Base-by-base conservation (phyloP, 2,888 invertebrate genomes). In the Cheilosia vernalis region DNA sequence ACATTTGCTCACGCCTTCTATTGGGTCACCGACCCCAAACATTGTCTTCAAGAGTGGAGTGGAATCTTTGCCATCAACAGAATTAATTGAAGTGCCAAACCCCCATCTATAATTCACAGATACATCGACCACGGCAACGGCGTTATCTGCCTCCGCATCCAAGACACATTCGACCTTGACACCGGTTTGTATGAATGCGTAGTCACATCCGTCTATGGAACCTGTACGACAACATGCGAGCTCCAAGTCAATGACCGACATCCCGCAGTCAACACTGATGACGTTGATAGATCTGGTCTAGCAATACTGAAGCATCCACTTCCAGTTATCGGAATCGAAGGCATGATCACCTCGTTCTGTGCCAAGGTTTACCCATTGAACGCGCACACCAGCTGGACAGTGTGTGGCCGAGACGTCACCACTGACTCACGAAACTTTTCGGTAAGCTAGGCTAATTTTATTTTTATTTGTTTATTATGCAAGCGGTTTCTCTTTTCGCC, bases 141-240 rank as follows among this genome's bases (percentile, higher is more conserved):
- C 0, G 91, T 93, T 17, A 92, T 94, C 81, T 93, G 92, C 55
- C 92, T 96, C 85, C 92, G 93, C 66, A 92, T 96, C 70, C 92
- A 93, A 63, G 94, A 95, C 89, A 93, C 94, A 53, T 94, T 94
- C 89, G 91, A 93, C 58, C 93, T 95, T 89, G 95, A 96, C 90
- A 93, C 94, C 64, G 96, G 95, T 15, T 91, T 93, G 82, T 96
- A 95, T 90, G 93, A 93, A 87, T 96, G 96, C 90, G 94, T 94
- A 89, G 94, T 95, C 42, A 94, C 93, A 88, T 95, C 95, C 89
- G 89, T 91, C 42, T 93, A 93, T 89, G 95, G 95, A 24, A 93
- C 94, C 79, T 93, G 94, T 21, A 92, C 92, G 84, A 93, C 94
- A 64, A 93, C 91, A 79, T 90, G 90, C 1, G 89, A 90, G 37